A percentile compares a stretch with the other conserved stretches of the same genome.
Evolutionary conservation across 2,888 invertebrate species (phyloP).

Genomic region (Nudaria mundana): DNA sequence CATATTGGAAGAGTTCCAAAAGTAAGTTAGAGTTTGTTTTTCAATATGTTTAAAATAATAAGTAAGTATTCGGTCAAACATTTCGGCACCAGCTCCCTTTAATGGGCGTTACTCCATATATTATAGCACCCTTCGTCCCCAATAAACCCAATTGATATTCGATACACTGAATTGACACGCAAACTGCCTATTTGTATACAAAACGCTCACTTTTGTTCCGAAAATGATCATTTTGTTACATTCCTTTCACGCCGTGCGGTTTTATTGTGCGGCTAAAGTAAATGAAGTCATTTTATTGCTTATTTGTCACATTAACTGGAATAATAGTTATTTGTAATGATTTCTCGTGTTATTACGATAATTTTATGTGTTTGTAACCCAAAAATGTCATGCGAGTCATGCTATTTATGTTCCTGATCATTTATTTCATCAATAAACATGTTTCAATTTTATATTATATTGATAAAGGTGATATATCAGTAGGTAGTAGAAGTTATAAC

Average conservation of each 20-base stretch:
- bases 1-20: no score
- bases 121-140: constrained; percentile 47
- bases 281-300: constrained; percentile 51
- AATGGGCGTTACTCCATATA: constrained; percentile 46
- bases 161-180: constrained; percentile 74
- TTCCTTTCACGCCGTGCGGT: constrained; percentile 40
- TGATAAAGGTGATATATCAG: no score
- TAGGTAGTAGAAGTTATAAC: no score
- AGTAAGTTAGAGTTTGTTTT: no score
- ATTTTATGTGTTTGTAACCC: constrained; percentile 12
- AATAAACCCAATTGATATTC: constrained; percentile 70
- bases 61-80: background rate
- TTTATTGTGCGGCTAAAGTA: constrained; percentile 61
- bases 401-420: background rate
- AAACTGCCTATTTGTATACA: constrained; percentile 67
- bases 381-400: background rate
- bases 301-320: constrained; percentile 29
- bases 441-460: background rate
- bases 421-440: background rate
- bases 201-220: constrained; percentile 39
- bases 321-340: constrained; percentile 20
- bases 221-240: constrained; percentile 36
- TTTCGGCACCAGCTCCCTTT: constrained; percentile 8
- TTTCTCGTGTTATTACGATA: constrained; percentile 17
- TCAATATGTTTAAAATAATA: no score